Conservation (phyloP, 1,140 invertebrate genomes). For the Dreissena rostriformis region DNA sequence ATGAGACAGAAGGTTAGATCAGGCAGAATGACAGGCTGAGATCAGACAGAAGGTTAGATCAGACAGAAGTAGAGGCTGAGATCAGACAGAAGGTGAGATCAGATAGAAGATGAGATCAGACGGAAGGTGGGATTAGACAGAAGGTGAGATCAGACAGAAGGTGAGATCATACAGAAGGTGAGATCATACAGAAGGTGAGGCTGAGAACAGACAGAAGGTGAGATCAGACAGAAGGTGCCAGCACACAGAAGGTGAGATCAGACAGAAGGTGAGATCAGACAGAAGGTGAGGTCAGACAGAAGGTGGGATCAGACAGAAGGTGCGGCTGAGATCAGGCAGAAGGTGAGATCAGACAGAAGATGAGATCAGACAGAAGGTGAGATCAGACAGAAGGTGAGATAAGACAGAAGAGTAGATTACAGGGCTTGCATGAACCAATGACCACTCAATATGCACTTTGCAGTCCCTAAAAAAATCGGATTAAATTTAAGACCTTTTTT, state of each 20-base stretch:
- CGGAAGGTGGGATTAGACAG: conserved; percentile 71
- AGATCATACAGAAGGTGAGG: conserved; percentile 72
- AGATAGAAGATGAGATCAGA: conserved; percentile 68
- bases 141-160: conserved; percentile 73
- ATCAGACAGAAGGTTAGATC: conserved; percentile 74
- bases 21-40: no score
- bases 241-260: no score
- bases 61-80: conserved; percentile 71
- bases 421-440: no score
- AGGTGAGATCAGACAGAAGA: conserved; percentile 73
- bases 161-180: conserved; percentile 69
- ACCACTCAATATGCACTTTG: no score
- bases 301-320: no score
- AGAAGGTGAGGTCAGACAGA: conserved; percentile 75
- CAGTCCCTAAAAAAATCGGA: no score
- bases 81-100: conserved; percentile 73
- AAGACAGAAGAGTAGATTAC: no score
- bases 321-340: conserved; percentile 70
- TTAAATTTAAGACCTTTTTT: no score
- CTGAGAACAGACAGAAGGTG: no score
- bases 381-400: conserved; percentile 72
- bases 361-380: conserved; percentile 67
- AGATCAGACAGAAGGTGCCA: conserved; percentile 75
- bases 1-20: conserved; percentile 73
- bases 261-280: conserved; percentile 67